These are phyloP conservation scores for Dendrolimus kikuchii DNA, from an alignment of 1,140 invertebrate genomes.

Conservation along the genomic window DNA sequence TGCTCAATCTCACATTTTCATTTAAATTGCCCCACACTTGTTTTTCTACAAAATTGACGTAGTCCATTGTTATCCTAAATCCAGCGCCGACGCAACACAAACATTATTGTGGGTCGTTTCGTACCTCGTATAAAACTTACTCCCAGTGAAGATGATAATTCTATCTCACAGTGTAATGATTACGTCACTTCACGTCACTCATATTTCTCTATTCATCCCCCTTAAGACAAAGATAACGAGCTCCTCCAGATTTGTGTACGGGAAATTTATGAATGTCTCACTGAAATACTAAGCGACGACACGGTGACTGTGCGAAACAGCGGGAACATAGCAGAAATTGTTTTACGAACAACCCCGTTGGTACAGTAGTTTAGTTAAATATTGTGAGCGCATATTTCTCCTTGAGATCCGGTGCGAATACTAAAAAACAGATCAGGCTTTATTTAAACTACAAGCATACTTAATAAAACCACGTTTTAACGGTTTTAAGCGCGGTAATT, in stretches of 20 bases:
- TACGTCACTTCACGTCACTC: slow-evolving; percentile 35
- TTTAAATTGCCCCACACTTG: too few species aligned
- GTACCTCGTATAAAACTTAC: too few species aligned
- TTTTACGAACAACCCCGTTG: neutral
- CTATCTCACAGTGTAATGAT: slow-evolving; percentile 33
- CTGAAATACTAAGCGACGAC: slow-evolving; percentile 18
- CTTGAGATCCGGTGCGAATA: neutral
- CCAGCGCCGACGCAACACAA: slow-evolving; percentile 17
- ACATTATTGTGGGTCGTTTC: too few species aligned
- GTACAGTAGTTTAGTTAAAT: slow-evolving; percentile 11
- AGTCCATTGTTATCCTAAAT: neutral
- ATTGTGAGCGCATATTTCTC: too few species aligned
- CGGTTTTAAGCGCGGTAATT: too few species aligned
- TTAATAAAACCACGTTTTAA: too few species aligned
- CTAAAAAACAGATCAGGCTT: neutral
- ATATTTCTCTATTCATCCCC: slow-evolving; percentile 1
- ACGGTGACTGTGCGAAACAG: slow-evolving; percentile 15
- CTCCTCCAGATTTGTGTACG: slow-evolving; percentile 36
- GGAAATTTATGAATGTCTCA: slow-evolving; percentile 29
- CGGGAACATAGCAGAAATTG: too few species aligned
- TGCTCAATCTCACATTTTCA: too few species aligned
- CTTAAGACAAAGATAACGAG: slow-evolving; percentile 38
- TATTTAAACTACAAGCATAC: neutral
- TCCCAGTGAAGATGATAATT: slow-evolving; percentile 21
- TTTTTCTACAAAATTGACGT: too few species aligned